Evolutionary conservation across 2,888 invertebrate species (phyloP), one percentile per base, ranked within the genome.

Genomic region (Linyphia triangularis): DNA sequence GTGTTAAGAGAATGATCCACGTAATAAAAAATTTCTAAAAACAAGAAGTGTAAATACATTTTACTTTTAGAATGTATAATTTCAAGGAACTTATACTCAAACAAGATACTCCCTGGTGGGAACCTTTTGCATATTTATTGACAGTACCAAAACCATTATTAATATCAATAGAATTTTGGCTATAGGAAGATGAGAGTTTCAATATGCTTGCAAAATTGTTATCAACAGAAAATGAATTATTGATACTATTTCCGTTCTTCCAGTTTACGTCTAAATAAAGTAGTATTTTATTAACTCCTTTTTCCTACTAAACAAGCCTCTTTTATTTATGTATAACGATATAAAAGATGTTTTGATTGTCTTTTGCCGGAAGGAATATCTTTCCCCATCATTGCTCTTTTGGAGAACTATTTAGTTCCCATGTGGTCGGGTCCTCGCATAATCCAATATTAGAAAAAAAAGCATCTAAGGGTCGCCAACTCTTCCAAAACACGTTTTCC

Each of bases 281-380:
- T 13, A 51, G n/a, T 13, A 51, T 9, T 51, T 51, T 51, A 13
- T 51, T 51, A 16, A 5, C 0, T n/a, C 51, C 16, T 51, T 16
- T 33, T n/a, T 33, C 67, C 19, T 33, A 13, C n/a, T 24, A 43
- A 69, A 70, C 22, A 40, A 43, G 16, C 26, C 10, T 26, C 40
- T n/a, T 43, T 70, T 70, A 70, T 70, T 40, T 70, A 70, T 70
- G 70, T 70, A 70, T 70, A 43, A 37, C 24, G 70, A 43, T 70
- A 70, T 40, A 70, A 70, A 43, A 40, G 70, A 70, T 70, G 70
- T 70, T 70, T 70, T 70, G 70, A 70, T 70, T 70, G 43, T 70
- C 43, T 43, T 70, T 70, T 26, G 37, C 43, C 22, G 40, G 40
- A 43, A 70, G 70, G 40, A 70, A 70, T 43, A 70, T 70, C 43